Evolutionary conservation across 2,888 invertebrate genomes (phyloP).

Genomic region (Trissoscelio sp.): DNA sequence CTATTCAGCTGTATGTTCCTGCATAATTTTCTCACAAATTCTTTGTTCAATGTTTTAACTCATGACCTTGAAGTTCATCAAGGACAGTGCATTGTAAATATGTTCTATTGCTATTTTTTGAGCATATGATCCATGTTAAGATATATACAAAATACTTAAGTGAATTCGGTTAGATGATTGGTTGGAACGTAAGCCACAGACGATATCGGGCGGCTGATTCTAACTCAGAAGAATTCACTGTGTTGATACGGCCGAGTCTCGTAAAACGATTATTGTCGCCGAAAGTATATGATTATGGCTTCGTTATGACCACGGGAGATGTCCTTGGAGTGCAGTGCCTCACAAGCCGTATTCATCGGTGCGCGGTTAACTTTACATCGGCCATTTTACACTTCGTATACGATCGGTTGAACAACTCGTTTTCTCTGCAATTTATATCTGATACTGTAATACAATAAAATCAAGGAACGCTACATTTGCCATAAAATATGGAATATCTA

Average conservation of each 20-base stretch:
- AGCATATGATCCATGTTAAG: conserved; percentile 38
- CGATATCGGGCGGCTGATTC: conserved; percentile 44
- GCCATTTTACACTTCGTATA: conserved; percentile 79
- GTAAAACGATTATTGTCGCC: conserved; percentile 83
- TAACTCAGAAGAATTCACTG: conserved; percentile 36
- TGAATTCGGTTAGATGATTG: conserved; percentile 27
- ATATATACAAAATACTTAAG: conserved; percentile 43
- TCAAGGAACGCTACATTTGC: conserved; percentile 19
- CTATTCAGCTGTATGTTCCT: conserved; percentile 13
- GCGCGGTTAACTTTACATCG: conserved; percentile 78
- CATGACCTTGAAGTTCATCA: conserved; percentile 51
- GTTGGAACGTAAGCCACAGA: conserved; percentile 16
- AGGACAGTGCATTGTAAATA: conserved; percentile 47
- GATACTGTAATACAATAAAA: conserved; percentile 71
- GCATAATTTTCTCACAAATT: conserved; percentile 22
- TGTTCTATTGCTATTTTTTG: conserved; percentile 33
- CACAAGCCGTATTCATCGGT: conserved; percentile 57
- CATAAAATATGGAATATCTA: conserved; percentile 2
- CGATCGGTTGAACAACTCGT: conserved; percentile 62
- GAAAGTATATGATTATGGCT: conserved; percentile 82
- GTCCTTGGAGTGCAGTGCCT: conserved; percentile 35
- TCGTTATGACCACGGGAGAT: conserved; percentile 79
- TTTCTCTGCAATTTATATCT: conserved; percentile 73
- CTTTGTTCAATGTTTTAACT: neutral
- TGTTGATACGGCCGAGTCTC: conserved; percentile 78